Conservation (phyloP, 30 jellyfish, hydroid and myxozoan genomes). For the Chironex yamaguchii region DNA sequence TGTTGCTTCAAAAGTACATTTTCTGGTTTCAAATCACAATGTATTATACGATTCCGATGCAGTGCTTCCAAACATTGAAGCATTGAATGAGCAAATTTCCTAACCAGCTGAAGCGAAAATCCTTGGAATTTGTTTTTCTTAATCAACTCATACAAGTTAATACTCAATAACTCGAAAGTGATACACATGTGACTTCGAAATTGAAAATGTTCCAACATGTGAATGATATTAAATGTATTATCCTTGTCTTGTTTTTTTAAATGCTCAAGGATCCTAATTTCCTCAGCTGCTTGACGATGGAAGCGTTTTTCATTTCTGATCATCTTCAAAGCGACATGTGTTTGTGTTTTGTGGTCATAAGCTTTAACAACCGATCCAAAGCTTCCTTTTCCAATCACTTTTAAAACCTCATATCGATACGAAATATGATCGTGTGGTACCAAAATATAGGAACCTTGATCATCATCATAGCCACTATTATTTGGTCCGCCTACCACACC, state of each 20-base stretch:
- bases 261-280: constrained; percentile 89
- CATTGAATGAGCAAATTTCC: constrained; percentile 95
- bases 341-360: constrained; percentile 89
- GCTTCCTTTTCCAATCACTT: constrained; percentile 92
- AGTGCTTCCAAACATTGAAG: constrained; percentile 88
- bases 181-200: constrained; percentile 94
- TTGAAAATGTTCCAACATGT: constrained; percentile 92
- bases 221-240: constrained; percentile 82
- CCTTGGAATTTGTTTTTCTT: constrained; percentile 92
- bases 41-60: constrained; percentile 82
- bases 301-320: constrained; percentile 92
- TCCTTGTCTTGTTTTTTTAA: constrained; percentile 91
- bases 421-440: constrained; percentile 96
- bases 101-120: constrained; percentile 84
- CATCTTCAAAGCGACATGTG: constrained; percentile 90
- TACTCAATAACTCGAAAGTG: constrained; percentile 86
- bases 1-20: constrained; percentile 88
- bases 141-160: constrained; percentile 86
- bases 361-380: constrained; percentile 97
- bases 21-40: constrained; percentile 93
- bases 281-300: constrained; percentile 98
- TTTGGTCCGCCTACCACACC: constrained; percentile 98
- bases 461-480: constrained; percentile 96
- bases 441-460: constrained; percentile 88
- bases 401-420: constrained; percentile 87